Conservation (phyloP, 2,797 vertebrate genomes). For the Rhinogobio ventralis region DNA sequence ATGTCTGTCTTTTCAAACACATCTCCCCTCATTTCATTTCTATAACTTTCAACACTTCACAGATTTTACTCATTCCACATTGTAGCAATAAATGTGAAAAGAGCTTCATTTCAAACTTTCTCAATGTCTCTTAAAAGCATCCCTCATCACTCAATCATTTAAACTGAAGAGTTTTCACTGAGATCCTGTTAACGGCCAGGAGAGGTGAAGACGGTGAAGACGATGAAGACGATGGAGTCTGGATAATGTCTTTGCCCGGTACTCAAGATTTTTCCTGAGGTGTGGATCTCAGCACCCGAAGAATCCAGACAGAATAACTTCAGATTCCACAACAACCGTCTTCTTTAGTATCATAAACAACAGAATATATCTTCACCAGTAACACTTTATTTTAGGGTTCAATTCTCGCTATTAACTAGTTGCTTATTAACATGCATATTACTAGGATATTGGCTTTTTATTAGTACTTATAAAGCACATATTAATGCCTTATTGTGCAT, state of each 20-base stretch:
- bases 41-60: neutral
- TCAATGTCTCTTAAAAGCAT: slow-evolving; percentile 9
- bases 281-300: neutral
- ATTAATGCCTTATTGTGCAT: too few relatives aligned
- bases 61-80: neutral
- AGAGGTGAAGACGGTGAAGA: slow-evolving; percentile 7
- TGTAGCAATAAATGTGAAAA: neutral
- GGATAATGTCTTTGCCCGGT: slow-evolving; percentile 31
- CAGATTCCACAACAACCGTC: neutral
- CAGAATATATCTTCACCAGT: neutral
- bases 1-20: neutral
- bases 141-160: slow-evolving; percentile 40
- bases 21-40: neutral
- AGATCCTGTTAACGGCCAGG: slow-evolving; percentile 26
- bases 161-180: slow-evolving; percentile 39
- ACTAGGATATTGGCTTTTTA: too few relatives aligned
- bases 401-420: too few relatives aligned
- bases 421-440: too few relatives aligned
- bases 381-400: too few relatives aligned
- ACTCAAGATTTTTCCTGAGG: neutral
- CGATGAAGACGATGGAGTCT: slow-evolving; percentile 25
- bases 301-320: slow-evolving; percentile 6
- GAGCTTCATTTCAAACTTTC: slow-evolving; percentile 5
- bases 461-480: too few relatives aligned
- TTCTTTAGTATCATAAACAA: neutral